Percentiles rank a stretch among this genome's conserved stretches.
phyloP scores from a whole-genome alignment of 2,797 vertebrate genomes.

The Helostoma temminkii region DNA sequence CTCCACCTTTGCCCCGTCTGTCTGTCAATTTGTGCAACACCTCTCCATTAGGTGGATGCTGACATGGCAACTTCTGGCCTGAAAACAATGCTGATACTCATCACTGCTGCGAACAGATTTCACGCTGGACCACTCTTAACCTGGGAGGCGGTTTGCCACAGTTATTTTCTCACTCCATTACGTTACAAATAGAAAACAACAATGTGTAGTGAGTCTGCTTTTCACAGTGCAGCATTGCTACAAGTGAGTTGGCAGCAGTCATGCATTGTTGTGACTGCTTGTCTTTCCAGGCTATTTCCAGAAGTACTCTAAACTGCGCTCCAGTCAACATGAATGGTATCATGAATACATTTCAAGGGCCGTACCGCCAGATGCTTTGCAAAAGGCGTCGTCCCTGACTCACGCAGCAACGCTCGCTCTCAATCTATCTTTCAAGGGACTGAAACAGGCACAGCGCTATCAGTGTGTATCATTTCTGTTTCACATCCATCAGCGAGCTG shows the following conservation, averaged over 20 bases:
- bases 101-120: constrained; percentile 49
- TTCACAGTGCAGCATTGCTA: constrained; percentile 38
- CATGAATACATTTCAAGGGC: constrained; percentile 64
- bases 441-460: constrained; percentile 67
- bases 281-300: constrained; percentile 70
- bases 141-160: constrained; percentile 39
- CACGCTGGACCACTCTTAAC: constrained; percentile 48
- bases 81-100: constrained; percentile 39
- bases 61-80: constrained; percentile 43
- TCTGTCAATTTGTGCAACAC: constrained; percentile 54
- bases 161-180: constrained; percentile 65
- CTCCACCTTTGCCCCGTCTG: constrained; percentile 43
- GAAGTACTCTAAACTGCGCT: constrained; percentile 59
- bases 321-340: constrained; percentile 47
- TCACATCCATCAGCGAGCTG: constrained; percentile 70
- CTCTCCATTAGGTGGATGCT: constrained; percentile 65
- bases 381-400: constrained; percentile 27
- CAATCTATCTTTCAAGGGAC: constrained; percentile 68
- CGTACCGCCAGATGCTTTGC: constrained; percentile 54
- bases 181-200: constrained; percentile 55
- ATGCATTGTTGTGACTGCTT: constrained; percentile 60
- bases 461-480: constrained; percentile 73
- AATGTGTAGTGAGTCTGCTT: constrained; percentile 28
- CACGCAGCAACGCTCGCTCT: constrained; percentile 38
- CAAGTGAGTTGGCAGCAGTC: constrained; percentile 55